Conservation (phyloP, 2,113 vertebrate genomes). For the Aptenodytes patagonicus region DNA sequence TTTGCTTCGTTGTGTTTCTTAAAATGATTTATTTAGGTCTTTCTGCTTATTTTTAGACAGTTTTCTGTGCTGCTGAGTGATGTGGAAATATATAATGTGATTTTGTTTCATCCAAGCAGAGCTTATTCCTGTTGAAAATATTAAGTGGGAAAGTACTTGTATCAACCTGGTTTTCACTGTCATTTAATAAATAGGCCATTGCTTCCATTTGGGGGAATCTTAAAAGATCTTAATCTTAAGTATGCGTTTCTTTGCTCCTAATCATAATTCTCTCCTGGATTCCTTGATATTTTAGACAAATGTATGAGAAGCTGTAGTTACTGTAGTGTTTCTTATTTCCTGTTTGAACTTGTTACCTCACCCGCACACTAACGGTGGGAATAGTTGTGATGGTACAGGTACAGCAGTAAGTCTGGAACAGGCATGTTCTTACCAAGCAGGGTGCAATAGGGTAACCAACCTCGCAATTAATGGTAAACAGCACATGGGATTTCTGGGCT, state of each 20-base stretch:
- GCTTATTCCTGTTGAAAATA: background rate
- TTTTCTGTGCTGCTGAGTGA: background rate
- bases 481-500: accelerated
- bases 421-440: background rate
- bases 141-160: background rate
- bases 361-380: accelerated
- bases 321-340: background rate
- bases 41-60: background rate
- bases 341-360: background rate
- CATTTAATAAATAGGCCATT: background rate
- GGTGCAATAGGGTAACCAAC: background rate
- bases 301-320: background rate
- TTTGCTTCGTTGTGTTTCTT: background rate
- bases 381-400: background rate
- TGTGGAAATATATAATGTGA: background rate
- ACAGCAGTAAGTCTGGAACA: background rate
- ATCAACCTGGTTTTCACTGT: background rate
- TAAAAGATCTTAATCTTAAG: background rate
- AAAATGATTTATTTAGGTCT: background rate
- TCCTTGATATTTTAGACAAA: background rate
- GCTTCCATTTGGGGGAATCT: background rate
- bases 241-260: background rate
- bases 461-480: background rate
- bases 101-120: background rate
- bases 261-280: background rate